Evolutionary conservation across 2,797 vertebrate species (phyloP), one percentile per base, ranked within the genome.

Genomic region (Leucoraja ocellata): DNA sequence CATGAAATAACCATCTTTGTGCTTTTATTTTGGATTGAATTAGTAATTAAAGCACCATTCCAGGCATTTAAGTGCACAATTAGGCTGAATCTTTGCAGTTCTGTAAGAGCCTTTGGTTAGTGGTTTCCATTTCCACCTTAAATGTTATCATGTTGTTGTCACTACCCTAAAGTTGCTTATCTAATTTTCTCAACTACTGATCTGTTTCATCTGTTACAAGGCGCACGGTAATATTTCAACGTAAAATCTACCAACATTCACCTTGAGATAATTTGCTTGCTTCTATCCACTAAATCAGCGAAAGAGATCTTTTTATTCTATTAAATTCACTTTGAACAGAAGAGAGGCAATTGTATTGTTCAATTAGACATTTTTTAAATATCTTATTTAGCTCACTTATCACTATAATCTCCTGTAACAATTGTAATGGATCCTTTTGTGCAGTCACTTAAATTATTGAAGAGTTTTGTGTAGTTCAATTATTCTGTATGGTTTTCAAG

Each of bases 381-480:
- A 23, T 81, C n/a, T 58, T 94, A 21, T 94, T 95, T 96, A 95
- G 96, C 68, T 93, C 95, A 94, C 94, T 39, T 94, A 93, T 94
- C 94, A 94, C 94, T 95, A 63, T 54, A 54, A 39, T 28, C 54
- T 83, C 80, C 4, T 10, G 3, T 83, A 14, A 13, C 13, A 25
- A 58, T 83, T 13, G 11, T 54, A 16, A 73, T 80, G n/a, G 36
- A 78, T 79, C 46, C 0, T 39, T 46, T 14, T 81, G 21, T 9
- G 1, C 8, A 54, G 46, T 58, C 23, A 25, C 46, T 25, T 46
- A 7, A 25, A 6, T 23, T 9, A 23, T 61, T 61, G 76, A 78
- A n/a, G 9, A 61, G 28, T 2, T 54, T 46, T 84, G 80, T 4
- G 1, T 46, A 18, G 16, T 80, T 8, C 8, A 23, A 80, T 81